Evolutionary conservation across 35 echinoderm and acorn worm genomes (phyloP), one percentile per base, ranked within the genome.

Genomic region (Eucidaris tribuloides): DNA sequence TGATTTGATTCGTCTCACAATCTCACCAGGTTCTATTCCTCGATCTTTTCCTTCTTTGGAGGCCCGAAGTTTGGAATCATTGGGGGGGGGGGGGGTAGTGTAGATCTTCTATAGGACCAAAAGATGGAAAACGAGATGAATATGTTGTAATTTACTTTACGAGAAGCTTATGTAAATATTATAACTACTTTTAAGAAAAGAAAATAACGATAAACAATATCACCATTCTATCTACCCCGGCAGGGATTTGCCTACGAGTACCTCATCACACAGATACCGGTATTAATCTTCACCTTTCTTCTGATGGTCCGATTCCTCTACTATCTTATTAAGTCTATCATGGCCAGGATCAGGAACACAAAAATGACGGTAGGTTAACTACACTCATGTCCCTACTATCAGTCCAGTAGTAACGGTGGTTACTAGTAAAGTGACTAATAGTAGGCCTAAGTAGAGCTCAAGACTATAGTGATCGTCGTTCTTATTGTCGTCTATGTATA

Each of bases 261-360:
- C 18, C 35, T 74, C 2, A 22, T 74, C 68, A 38, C 44, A 14
- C 68, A 74, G 19, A 22, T 74, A 35, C 68, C 68, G 1, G 68
- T 74, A n/a, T 40, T 74, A 14, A 22, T 74, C 37, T 74, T 74
- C 68, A 74, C 68, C 11, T 74, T 74, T 23, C 35, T 41, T 2
- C 68, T 74, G 7, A 74, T 74, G 68, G 25, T 74, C 2, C 29
- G 68, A 40, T 74, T 74, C 37, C 68, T 74, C 37, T 74, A 74
- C 68, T 74, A 35, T 40, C 68, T 74, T 40, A 44, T 74, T 20
- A 23, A 0, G 18, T 74, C 68, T 7, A 44, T 74, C 6, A 74
- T 74, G 41, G 24, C 9, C 22, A 74, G 37, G 41, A 44, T 74
- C 24, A 27, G 44, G 41, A 44, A 44, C 13, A 44, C 41, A 9